These are phyloP conservation scores for Mystacornis crossleyi DNA, from an alignment of 2,113 vertebrate species.

Conservation along the genomic window DNA sequence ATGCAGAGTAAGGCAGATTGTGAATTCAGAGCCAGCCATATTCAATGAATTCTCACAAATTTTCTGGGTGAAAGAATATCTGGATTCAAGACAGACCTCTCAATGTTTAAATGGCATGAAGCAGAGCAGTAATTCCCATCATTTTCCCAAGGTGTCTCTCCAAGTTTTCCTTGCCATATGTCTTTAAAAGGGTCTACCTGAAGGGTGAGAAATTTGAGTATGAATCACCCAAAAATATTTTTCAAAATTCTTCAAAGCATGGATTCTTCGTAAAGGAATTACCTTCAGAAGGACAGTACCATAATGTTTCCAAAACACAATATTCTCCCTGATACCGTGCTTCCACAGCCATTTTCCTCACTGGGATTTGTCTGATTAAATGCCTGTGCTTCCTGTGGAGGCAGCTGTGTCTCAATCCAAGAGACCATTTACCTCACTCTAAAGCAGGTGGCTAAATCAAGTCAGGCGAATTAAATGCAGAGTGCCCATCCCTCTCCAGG, in stretches of 20 bases:
- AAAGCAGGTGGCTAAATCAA: background rate
- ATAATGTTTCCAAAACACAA: background rate
- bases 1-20: background rate
- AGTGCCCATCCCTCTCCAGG: background rate
- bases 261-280: background rate
- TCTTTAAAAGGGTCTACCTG: background rate
- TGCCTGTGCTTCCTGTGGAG: background rate
- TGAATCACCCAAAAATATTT: background rate
- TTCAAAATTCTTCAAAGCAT: background rate
- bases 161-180: background rate
- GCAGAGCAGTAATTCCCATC: background rate
- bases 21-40: background rate
- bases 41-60: background rate
- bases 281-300: background rate
- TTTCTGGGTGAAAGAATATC: background rate
- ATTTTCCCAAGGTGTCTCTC: background rate
- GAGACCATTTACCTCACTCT: background rate
- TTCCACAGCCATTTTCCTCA: background rate
- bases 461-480: background rate
- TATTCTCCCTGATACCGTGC: fast-evolving
- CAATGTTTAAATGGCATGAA: conserved; percentile 1
- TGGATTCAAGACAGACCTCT: background rate
- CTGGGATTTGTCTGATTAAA: background rate
- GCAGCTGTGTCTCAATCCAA: background rate
- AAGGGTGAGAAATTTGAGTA: background rate